These are phyloP conservation scores for Proterorhinus semilunaris DNA, from an alignment of 2,113 vertebrate species.

Conservation along the genomic window DNA sequence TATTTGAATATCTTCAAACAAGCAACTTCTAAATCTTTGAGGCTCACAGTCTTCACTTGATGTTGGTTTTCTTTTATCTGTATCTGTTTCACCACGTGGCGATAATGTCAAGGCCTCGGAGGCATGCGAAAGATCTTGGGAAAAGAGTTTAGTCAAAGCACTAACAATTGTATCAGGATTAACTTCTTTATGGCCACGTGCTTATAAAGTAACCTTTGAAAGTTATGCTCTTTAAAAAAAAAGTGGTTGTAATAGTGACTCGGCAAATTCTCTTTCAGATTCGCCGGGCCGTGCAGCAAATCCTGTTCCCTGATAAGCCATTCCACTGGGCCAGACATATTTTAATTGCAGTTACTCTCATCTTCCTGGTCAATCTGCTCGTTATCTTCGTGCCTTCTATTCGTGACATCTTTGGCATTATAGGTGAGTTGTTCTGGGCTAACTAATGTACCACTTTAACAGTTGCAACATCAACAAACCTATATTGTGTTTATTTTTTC, in stretches of 20 bases:
- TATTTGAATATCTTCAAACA: neutral
- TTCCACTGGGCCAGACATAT: slow-evolving; percentile 83
- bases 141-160: neutral
- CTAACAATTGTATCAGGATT: neutral
- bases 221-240: neutral
- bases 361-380: slow-evolving; percentile 80
- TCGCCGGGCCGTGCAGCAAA: slow-evolving; percentile 80
- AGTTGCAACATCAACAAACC: neutral
- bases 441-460: neutral
- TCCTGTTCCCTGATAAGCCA: slow-evolving; percentile 80
- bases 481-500: neutral
- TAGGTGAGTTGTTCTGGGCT: slow-evolving; percentile 66
- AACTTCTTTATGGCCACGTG: neutral
- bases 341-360: slow-evolving; percentile 76
- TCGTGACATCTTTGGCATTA: slow-evolving; percentile 85
- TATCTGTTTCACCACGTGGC: neutral
- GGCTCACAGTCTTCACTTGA: neutral
- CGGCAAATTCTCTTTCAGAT: slow-evolving; percentile 68
- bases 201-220: neutral
- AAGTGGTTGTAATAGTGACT: neutral
- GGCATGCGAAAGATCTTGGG: neutral
- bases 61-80: neutral
- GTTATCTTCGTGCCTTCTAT: slow-evolving; percentile 86
- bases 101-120: slow-evolving; percentile 5
- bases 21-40: too few relatives aligned